Percentiles rank a stretch among this genome's conserved stretches.
Evolutionary conservation across 1,140 invertebrate genomes (phyloP).

Genomic region (Leptopilina clavipes): DNA sequence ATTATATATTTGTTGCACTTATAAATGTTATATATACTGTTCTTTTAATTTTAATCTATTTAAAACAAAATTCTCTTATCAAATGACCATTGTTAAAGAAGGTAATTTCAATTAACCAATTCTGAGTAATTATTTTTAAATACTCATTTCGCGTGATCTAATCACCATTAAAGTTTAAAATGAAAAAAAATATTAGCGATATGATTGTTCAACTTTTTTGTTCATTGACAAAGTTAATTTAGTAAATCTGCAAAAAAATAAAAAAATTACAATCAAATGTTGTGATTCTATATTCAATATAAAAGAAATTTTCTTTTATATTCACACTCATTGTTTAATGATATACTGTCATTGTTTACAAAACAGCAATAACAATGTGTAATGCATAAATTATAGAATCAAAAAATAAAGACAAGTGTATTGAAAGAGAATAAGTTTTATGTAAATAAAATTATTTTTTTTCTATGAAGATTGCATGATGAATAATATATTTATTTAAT

Average conservation of each 20-base stretch:
- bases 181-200: neutral
- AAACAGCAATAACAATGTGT: neutral
- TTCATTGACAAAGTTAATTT: neutral
- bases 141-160: neutral
- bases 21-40: neutral
- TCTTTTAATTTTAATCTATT: neutral
- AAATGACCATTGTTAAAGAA: neutral
- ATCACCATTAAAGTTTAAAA: neutral
- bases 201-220: neutral
- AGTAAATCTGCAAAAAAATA: neutral
- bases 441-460: too few relatives aligned
- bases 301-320: neutral
- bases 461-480: too few relatives aligned
- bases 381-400: neutral
- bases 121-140: conserved; percentile 4
- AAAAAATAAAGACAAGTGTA: too few relatives aligned
- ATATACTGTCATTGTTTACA: conserved; percentile 12
- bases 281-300: neutral
- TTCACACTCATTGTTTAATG: neutral
- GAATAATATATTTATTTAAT: too few relatives aligned
- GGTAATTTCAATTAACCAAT: neutral
- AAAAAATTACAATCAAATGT: neutral
- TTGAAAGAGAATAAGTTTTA: too few relatives aligned
- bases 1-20: too few relatives aligned
- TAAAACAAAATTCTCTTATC: neutral